phyloP scores from a whole-genome alignment of 2,113 vertebrate species.

The Cardinalis cardinalis region DNA sequence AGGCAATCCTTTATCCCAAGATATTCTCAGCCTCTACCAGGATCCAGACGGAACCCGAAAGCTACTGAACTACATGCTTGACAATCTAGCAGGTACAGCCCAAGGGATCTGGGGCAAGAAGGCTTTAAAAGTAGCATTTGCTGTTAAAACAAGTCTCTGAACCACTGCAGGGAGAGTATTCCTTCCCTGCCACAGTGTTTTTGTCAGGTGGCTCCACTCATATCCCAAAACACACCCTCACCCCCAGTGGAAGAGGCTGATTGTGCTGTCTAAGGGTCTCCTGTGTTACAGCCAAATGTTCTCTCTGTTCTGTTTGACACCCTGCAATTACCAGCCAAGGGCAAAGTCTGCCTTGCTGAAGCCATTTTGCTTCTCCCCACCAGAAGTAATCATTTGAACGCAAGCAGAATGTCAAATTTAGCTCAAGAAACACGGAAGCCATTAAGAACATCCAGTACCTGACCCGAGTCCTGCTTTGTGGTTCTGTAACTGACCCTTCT shows the following conservation, averaged over 20 bases:
- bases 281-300: neutral
- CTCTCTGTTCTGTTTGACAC: neutral
- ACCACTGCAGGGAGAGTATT: neutral
- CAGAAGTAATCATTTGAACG: neutral
- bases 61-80: conserved; percentile 99
- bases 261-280: neutral
- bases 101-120: neutral
- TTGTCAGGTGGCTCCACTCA: neutral
- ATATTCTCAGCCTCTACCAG: conserved; percentile 97
- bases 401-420: neutral
- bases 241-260: neutral
- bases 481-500: neutral
- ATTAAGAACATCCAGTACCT: neutral
- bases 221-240: neutral
- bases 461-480: neutral
- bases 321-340: neutral
- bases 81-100: conserved; percentile 92
- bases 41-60: conserved; percentile 96
- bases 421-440: neutral
- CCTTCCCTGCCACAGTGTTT: neutral
- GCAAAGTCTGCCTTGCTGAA: neutral
- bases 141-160: neutral
- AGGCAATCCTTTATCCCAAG: conserved; percentile 99
- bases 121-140: neutral
- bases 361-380: neutral